These are phyloP conservation scores for Solea solea DNA, from an alignment of 2,113 vertebrate genomes.

Conservation along the genomic window DNA sequence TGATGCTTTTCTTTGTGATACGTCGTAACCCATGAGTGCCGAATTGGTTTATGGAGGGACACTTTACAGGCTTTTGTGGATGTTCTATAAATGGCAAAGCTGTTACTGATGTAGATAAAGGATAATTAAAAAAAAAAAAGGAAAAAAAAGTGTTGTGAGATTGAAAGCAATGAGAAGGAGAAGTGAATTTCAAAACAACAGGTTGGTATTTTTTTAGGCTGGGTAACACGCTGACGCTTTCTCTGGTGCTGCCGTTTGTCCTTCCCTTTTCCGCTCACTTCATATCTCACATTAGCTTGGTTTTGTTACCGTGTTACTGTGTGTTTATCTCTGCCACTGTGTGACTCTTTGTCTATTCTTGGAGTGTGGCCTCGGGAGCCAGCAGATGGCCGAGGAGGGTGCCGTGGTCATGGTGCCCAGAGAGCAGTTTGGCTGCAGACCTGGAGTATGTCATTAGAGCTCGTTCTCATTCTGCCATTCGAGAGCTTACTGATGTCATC, in stretches of 20 bases:
- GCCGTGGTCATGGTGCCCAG: slow-evolving; percentile 38
- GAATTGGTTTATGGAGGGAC: slow-evolving; percentile 26
- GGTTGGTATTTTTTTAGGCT: slow-evolving; percentile 3
- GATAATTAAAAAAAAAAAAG: not conserved
- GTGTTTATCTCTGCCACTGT: slow-evolving; percentile 12
- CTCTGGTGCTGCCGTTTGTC: not conserved
- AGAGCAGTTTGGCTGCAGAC: slow-evolving; percentile 34
- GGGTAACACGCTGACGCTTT: not conserved
- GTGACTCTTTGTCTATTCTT: slow-evolving; percentile 42
- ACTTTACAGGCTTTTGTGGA: slow-evolving; percentile 7
- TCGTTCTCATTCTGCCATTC: slow-evolving; percentile 40
- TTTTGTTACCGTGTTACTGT: slow-evolving; percentile 9
- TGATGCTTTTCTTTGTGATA: slow-evolving; percentile 2
- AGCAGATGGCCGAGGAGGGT: slow-evolving; percentile 60
- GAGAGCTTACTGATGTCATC: slow-evolving; percentile 14
- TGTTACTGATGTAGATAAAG: slow-evolving; percentile 3
- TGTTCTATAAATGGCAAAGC: slow-evolving; percentile 10
- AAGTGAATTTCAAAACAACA: slow-evolving; percentile 13
- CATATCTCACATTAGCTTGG: slow-evolving; percentile 12
- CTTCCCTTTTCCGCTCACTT: slow-evolving; percentile 3
- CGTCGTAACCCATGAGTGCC: not conserved
- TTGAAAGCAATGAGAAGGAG: slow-evolving; percentile 1
- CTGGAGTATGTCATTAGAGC: slow-evolving; percentile 41
- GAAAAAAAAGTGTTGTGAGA: not conserved
- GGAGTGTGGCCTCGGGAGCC: slow-evolving; percentile 19